Evolutionary conservation across 1,140 invertebrate species (phyloP).

Genomic region (Drosophila bocqueti): DNA sequence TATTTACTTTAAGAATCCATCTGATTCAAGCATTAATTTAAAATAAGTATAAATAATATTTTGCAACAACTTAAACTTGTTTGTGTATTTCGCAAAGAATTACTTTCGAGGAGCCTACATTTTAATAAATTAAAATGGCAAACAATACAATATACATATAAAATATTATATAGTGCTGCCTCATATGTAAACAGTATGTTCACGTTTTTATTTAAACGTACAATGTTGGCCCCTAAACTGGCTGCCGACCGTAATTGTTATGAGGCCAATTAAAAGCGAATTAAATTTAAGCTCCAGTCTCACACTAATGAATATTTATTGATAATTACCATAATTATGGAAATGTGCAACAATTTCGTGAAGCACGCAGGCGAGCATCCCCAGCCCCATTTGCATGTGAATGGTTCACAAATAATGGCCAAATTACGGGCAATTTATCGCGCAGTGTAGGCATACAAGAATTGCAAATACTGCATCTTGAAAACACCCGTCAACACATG

Average conservation of each 20-base stretch:
- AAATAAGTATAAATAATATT: background rate
- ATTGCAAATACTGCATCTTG: background rate
- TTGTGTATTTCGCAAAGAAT: no score
- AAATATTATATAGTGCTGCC: background rate
- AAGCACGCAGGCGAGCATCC: constrained; percentile 31
- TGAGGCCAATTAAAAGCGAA: constrained; percentile 72
- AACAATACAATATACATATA: background rate
- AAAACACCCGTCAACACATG: constrained; percentile 46
- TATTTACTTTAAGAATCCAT: background rate
- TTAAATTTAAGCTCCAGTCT: constrained; percentile 72
- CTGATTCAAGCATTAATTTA: background rate
- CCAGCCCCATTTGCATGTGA: constrained; percentile 19
- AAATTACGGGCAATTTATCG: constrained; percentile 19
- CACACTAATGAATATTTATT: constrained; percentile 79
- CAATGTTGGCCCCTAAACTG: constrained; percentile 67
- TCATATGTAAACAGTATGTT: constrained; percentile 5
- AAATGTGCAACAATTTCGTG: constrained; percentile 71
- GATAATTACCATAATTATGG: constrained; percentile 81
- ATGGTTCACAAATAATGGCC: constrained; percentile 1
- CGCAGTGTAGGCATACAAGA: constrained; percentile 3
- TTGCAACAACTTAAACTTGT: background rate
- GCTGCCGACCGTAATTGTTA: constrained; percentile 70
- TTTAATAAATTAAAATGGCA: background rate
- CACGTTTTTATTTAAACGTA: constrained; percentile 21
- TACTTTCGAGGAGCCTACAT: background rate